A percentile compares a stretch with the other conserved stretches of the same genome.
Conservation (phyloP, 2,113 vertebrate species). For the Tachuris rubrigastra region DNA sequence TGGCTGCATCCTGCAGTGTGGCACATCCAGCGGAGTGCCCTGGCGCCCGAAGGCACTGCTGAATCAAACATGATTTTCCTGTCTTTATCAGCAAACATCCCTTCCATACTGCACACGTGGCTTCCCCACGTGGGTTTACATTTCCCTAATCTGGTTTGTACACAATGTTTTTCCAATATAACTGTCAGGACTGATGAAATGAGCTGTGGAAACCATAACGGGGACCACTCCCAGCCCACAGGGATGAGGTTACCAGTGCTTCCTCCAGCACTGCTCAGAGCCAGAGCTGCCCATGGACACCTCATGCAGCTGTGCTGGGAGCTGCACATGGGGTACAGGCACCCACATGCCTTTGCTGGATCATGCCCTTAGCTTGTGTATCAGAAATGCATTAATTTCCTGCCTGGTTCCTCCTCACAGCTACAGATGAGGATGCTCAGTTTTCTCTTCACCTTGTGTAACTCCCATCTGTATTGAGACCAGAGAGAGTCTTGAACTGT, state of each 20-base stretch:
- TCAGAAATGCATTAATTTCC: background rate
- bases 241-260: background rate
- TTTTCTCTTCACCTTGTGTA: background rate
- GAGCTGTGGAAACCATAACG: fast-evolving
- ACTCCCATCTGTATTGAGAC: background rate
- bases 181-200: background rate
- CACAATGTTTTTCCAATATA: background rate
- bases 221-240: fast-evolving
- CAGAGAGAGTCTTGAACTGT: background rate
- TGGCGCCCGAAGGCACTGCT: fast-evolving
- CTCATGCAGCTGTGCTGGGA: background rate
- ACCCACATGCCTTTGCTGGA: fast-evolving
- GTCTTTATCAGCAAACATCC: background rate
- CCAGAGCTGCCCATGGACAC: fast-evolving
- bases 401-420: background rate
- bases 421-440: background rate
- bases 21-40: too few species aligned
- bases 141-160: background rate
- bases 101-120: background rate
- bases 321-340: fast-evolving
- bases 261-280: background rate
- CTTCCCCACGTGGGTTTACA: fast-evolving
- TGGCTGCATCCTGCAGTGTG: too few species aligned
- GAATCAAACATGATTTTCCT: fast-evolving
- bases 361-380: background rate